Percentiles rank a stretch among this genome's conserved stretches.
Conservation (phyloP, 2,888 invertebrate genomes). For the Yponomeuta malinellus region DNA sequence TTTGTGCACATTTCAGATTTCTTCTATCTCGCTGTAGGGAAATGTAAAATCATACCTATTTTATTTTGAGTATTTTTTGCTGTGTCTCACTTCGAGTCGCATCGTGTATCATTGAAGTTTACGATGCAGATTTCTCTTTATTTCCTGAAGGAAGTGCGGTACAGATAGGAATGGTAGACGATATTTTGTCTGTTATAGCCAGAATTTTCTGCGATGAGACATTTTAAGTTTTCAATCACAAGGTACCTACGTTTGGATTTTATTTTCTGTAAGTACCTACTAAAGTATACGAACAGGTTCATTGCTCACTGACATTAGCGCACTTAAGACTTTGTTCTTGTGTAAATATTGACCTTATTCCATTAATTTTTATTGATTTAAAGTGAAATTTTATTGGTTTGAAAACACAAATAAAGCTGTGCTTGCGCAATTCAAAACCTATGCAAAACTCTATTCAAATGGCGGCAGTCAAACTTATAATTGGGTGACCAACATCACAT, state of each 20-base stretch:
- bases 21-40: neutral
- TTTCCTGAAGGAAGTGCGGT: conserved; percentile 39
- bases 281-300: too few species aligned
- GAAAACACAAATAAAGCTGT: too few species aligned
- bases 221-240: neutral
- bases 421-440: too few species aligned
- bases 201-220: neutral
- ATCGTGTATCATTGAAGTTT: conserved; percentile 56
- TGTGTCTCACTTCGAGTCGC: conserved; percentile 28
- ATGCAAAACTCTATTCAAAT: too few species aligned
- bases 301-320: too few species aligned
- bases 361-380: too few species aligned
- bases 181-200: neutral
- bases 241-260: neutral
- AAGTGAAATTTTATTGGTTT: too few species aligned
- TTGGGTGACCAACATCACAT: conserved; percentile 10
- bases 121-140: conserved; percentile 58
- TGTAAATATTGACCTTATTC: too few species aligned
- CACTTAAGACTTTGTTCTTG: too few species aligned
- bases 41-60: conserved; percentile 27
- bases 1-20: conserved; percentile 30
- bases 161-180: conserved; percentile 17
- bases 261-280: neutral
- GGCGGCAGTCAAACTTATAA: neutral
- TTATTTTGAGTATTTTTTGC: conserved; percentile 34